Conservation (phyloP, 2,888 invertebrate genomes). For the Keiferia lycopersicella region DNA sequence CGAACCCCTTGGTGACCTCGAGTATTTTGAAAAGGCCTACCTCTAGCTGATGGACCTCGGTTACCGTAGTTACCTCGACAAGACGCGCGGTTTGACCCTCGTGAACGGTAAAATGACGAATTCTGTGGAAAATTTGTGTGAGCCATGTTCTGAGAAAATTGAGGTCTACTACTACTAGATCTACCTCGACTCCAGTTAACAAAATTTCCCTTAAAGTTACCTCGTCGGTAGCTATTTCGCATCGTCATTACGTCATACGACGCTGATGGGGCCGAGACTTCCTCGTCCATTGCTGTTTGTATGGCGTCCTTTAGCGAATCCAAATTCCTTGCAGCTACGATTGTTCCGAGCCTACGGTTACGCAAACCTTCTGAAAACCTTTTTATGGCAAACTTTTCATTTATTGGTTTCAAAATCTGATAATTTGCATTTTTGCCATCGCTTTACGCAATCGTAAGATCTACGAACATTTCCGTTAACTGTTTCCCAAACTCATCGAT, state of each 20-base stretch:
- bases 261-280: slow-evolving; percentile 4
- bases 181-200: neutral
- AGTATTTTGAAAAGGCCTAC: neutral
- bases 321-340: slow-evolving; percentile 29
- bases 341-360: slow-evolving; percentile 26
- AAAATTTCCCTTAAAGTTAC: neutral
- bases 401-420: slow-evolving; percentile 23
- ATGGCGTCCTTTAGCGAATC: slow-evolving; percentile 29
- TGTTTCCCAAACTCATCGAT: slow-evolving; percentile 24
- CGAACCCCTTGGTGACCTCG: slow-evolving; percentile 7
- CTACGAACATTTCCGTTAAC: slow-evolving; percentile 25
- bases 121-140: neutral
- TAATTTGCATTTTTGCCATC: slow-evolving; percentile 19
- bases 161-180: neutral
- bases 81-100: neutral
- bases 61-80: neutral
- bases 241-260: neutral
- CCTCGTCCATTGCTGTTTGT: slow-evolving; percentile 29
- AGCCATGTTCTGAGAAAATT: neutral
- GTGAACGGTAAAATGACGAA: neutral
- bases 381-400: slow-evolving; percentile 28
- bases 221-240: neutral
- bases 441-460: slow-evolving; percentile 28
- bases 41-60: neutral
- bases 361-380: slow-evolving; percentile 28